Conservation (phyloP, 2,888 invertebrate species). For the Cataglyphis cursor region DNA sequence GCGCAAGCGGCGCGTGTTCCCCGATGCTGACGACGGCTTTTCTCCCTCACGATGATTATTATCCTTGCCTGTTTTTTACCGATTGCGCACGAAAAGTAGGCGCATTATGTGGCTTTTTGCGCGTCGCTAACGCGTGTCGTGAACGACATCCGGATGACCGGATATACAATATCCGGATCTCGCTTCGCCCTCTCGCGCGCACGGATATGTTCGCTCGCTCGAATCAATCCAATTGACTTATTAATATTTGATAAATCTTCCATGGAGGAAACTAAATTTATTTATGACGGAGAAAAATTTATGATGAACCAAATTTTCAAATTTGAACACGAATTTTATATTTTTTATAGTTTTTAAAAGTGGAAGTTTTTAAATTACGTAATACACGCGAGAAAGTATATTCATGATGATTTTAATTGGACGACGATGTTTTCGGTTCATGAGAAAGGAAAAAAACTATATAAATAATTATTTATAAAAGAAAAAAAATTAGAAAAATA, state of each 20-base stretch:
- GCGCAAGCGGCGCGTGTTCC: constrained; percentile 61
- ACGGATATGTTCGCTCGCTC: neutral
- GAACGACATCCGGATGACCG: neutral
- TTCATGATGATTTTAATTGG: neutral
- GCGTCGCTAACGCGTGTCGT: neutral
- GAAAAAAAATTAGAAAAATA: neutral
- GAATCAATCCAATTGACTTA: constrained; percentile 35
- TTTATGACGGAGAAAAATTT: neutral
- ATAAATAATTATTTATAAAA: neutral
- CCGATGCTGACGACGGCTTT: constrained; percentile 48
- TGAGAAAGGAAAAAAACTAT: neutral
- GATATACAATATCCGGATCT: constrained; percentile 15
- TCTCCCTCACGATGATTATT: constrained; percentile 1
- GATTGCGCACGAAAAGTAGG: constrained; percentile 5
- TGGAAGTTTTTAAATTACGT: neutral
- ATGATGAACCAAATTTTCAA: neutral
- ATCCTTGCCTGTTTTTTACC: constrained; percentile 36
- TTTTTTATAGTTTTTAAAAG: constrained; percentile 6
- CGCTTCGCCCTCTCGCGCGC: neutral
- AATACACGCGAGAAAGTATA: neutral
- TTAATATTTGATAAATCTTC: constrained; percentile 24
- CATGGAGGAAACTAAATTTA: constrained; percentile 14
- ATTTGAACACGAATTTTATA: neutral
- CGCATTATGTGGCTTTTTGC: constrained; percentile 36
- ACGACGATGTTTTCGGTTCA: neutral